These are phyloP conservation scores for Artemisiospiza belli DNA, from an alignment of 2,113 vertebrate species.

Conservation along the genomic window DNA sequence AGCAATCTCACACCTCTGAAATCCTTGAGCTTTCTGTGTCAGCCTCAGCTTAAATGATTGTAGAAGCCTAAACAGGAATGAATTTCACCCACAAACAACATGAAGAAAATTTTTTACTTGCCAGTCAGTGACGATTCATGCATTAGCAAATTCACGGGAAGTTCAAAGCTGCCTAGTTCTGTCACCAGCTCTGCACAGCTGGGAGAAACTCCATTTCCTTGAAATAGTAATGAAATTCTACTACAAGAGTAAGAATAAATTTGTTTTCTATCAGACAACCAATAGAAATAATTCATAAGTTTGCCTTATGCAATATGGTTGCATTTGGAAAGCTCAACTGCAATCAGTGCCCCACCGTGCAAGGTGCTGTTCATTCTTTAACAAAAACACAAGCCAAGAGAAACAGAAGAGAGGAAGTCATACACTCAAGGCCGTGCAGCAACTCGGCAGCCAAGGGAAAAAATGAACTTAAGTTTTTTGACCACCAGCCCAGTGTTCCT, in stretches of 20 bases:
- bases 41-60: neutral
- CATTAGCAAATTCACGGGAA: neutral
- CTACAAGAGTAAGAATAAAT: slow-evolving; percentile 51
- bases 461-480: slow-evolving; percentile 1
- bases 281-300: slow-evolving; percentile 56
- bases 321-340: slow-evolving; percentile 22
- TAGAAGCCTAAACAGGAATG: neutral
- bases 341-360: neutral
- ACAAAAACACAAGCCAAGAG: neutral
- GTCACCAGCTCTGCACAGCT: slow-evolving; percentile 47
- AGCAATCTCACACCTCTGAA: neutral
- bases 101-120: slow-evolving; percentile 22
- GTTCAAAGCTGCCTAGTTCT: slow-evolving; percentile 49
- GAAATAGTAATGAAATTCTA: slow-evolving; percentile 50
- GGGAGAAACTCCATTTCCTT: slow-evolving; percentile 43
- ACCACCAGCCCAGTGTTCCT: neutral
- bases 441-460: neutral
- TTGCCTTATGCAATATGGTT: neutral
- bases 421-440: neutral
- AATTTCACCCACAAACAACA: slow-evolving; percentile 18
- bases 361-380: slow-evolving; percentile 14
- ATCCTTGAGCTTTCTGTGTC: neutral
- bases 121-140: neutral
- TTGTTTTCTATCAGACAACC: slow-evolving; percentile 46
- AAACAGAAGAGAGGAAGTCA: slow-evolving; percentile 15